Conservation (phyloP, 2,797 vertebrate species). For the Peromyscus aztecus region DNA sequence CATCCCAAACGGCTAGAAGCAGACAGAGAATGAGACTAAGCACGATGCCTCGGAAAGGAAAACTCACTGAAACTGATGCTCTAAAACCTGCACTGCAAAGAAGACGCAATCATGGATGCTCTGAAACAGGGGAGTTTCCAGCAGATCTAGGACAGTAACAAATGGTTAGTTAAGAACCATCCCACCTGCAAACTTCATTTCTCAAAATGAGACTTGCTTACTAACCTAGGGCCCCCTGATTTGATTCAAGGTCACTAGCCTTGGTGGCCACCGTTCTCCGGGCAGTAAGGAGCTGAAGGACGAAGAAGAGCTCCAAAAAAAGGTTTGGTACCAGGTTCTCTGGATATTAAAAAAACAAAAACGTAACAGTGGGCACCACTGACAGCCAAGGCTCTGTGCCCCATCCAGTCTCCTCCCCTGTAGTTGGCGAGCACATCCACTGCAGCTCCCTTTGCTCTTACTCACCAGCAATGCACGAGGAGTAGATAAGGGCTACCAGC, state of each 20-base stretch:
- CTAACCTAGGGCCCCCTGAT: slow-evolving; percentile 83
- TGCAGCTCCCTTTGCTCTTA: not conserved
- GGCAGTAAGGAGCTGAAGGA: slow-evolving; percentile 96
- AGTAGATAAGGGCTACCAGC: slow-evolving; percentile 94
- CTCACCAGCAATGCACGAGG: slow-evolving; percentile 95
- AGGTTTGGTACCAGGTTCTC: slow-evolving; percentile 98
- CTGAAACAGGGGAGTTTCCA: slow-evolving; percentile 92
- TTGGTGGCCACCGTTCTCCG: slow-evolving; percentile 88
- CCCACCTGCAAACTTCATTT: slow-evolving; percentile 26
- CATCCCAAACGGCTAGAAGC: not conserved
- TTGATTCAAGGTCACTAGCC: slow-evolving; percentile 83
- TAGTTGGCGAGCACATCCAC: not conserved
- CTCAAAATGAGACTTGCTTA: slow-evolving; percentile 34
- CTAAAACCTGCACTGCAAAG: slow-evolving; percentile 96
- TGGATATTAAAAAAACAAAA: slow-evolving; percentile 83
- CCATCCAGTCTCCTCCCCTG: not conserved
- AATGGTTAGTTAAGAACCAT: slow-evolving; percentile 1
- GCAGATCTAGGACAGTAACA: slow-evolving; percentile 87
- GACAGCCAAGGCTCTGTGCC: not conserved
- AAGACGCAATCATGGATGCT: slow-evolving; percentile 98
- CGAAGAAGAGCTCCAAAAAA: slow-evolving; percentile 98
- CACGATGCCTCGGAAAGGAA: not conserved
- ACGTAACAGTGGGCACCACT: not conserved
- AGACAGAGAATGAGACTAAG: not conserved
- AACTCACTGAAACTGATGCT: slow-evolving; percentile 96